Percentiles rank a stretch among this genome's conserved stretches.
These are phyloP conservation scores for Trematomus loennbergii DNA, from an alignment of 2,113 vertebrate species.

Conservation along the genomic window DNA sequence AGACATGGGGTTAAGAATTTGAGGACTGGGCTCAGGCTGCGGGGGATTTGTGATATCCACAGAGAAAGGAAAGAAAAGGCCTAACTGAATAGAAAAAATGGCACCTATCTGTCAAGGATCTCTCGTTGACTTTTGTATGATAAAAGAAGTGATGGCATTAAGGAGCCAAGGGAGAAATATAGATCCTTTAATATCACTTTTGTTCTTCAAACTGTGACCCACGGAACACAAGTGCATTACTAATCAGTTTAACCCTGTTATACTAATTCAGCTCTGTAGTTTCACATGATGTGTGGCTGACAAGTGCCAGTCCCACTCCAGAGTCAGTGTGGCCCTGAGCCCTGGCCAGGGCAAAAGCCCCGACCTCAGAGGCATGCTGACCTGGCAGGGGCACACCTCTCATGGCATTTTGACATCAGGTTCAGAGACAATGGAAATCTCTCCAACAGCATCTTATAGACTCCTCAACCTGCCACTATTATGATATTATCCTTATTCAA, in stretches of 20 bases:
- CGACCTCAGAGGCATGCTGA: conserved; percentile 82
- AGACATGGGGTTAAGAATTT: conserved; percentile 77
- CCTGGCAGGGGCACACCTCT: conserved; percentile 81
- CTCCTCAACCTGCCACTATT: conserved; percentile 79
- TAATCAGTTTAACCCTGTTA: conserved; percentile 86
- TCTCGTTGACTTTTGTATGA: conserved; percentile 75
- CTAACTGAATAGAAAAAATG: conserved; percentile 71
- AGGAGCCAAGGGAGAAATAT: conserved; percentile 75
- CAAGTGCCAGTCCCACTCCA: conserved; percentile 81
- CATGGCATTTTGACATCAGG: conserved; percentile 81
- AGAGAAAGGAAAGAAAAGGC: conserved; percentile 76
- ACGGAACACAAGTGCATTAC: conserved; percentile 83
- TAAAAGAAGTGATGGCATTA: conserved; percentile 72
- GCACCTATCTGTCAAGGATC: conserved; percentile 76
- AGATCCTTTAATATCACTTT: conserved; percentile 84
- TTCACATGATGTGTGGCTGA: conserved; percentile 82
- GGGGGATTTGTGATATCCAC: conserved; percentile 78
- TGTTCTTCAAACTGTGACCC: conserved; percentile 84
- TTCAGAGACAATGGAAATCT: conserved; percentile 80
- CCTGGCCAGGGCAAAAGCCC: conserved; percentile 82
- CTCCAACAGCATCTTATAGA: conserved; percentile 79
- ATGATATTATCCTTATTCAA: conserved; percentile 84
- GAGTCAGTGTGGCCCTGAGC: conserved; percentile 71
- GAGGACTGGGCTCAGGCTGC: conserved; percentile 74
- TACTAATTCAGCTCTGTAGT: conserved; percentile 72